Evolutionary conservation across 2,888 invertebrate genomes (phyloP), one percentile per base, ranked within the genome.

Genomic region (Perizoma flavofasciatum): DNA sequence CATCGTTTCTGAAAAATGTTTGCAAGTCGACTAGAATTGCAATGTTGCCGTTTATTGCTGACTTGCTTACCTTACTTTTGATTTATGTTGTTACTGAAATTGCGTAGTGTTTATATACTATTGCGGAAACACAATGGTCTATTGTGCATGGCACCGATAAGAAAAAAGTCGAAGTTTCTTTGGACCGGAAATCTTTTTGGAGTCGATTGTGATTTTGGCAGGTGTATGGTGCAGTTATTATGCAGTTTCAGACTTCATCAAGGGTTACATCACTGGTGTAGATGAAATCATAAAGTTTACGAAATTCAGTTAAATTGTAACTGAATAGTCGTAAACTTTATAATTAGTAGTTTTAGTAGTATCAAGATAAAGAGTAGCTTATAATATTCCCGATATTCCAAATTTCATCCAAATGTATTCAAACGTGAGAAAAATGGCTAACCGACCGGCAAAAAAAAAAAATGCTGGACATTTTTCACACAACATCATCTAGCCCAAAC

Each of bases 81-180:
- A 44, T 6, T 66, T 61, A 68, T 75, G 72, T 78, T 80, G 75
- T 80, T 77, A 75, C 71, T 49, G 49, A 65, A 70, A 71, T 70
- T 55, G 48, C 49, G 8, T 67, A 72, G 77, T 87, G 87, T 89
- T 86, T 88, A 87, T 87, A 88, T 83, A 87, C 85, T 81, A 72
- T 71, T 6, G 75, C 59, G 54, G 62, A 67, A 67, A 78, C 83
- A 89, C 89, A 89, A 89, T 88, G 68, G 78, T n/a, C 81, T 61
- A 88, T 89, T 89, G 89, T 89, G 83, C 65, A 10, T 51, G n/a
- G 52, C 59, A 44, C 58, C 59, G 88, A 86, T 86, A 86, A 86
- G 77, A 71, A 69, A 74, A 72, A 67, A 66, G 56, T 48, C 43
- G 54, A 53, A 51, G 61, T 57, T 40, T 33, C 22, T 22, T 22